Percentiles rank a stretch among this genome's conserved stretches.
phyloP scores from a whole-genome alignment of 2,113 vertebrate species.

The Donacobius atricapilla region DNA sequence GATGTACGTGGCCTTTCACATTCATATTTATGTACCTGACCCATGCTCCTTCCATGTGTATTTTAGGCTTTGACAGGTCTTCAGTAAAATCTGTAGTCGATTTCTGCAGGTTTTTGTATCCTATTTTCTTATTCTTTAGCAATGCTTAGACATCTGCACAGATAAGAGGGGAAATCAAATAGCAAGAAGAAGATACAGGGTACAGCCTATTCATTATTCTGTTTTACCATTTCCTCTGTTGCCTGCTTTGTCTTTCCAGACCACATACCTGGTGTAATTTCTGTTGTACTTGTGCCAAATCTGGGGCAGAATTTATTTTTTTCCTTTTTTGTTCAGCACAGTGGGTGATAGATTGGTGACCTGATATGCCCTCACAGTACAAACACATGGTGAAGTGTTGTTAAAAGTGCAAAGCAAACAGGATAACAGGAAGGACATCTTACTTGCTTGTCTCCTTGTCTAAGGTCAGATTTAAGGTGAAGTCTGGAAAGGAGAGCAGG shows the following conservation, averaged over 20 bases:
- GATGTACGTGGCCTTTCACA: accelerated
- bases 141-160: neutral
- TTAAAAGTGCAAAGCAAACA: constrained; percentile 1
- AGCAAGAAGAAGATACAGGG: neutral
- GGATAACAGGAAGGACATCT: neutral
- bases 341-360: neutral
- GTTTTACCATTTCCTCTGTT: neutral
- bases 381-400: neutral
- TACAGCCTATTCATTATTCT: neutral
- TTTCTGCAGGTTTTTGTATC: neutral
- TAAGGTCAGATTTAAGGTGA: neutral
- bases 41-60: neutral
- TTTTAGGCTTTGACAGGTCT: neutral
- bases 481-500: neutral
- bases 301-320: neutral
- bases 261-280: neutral
- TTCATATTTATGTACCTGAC: neutral
- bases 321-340: neutral
- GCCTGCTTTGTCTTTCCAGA: neutral
- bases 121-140: neutral
- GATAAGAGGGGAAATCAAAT: neutral
- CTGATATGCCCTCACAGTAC: neutral
- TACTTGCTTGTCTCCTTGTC: neutral
- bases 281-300: neutral
- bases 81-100: neutral